Evolutionary conservation across 2,113 vertebrate species (phyloP), one percentile per base, ranked within the genome.

Genomic region (Pseudorasbora parva): DNA sequence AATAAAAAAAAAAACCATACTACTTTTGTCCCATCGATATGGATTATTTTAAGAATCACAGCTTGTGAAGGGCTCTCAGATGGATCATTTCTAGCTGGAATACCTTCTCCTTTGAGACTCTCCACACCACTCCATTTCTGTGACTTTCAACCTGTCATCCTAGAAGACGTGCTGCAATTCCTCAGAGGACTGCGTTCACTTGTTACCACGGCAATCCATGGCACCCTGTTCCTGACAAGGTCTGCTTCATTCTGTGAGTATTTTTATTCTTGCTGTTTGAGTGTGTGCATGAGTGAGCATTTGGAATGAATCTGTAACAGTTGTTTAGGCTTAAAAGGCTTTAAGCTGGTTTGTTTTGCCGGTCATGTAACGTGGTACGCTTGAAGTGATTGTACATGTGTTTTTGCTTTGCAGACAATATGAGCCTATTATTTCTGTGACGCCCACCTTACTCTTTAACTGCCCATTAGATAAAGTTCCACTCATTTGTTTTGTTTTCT

Each of bases 181-280:
- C 23, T 47, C 17, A 23, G 84, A 71, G 59, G 76, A 83, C 25
- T 30, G 19, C 68, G 14, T 56, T 83, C 41, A 47, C 84, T 30
- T 77, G 81, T 54, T 49, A 79, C 51, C 73, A 64, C 81, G 12
- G 81, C 51, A 37, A 71, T 77, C 72, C 77, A 87, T 87, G 86
- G 86, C 84, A n/a, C 14, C 83, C 45, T 59, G 74, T 37, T 85
- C 86, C 72, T 87, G 84, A 87, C 84, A 23, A 83, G 81, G 76
- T 81, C 82, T 45, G 84, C 86, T 85, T 87, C 69, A 77, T 64
- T 83, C 84, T 80, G 86, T 87, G 23, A 87, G 86, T 85, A 76
- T 68, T 71, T 57, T 47, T 41, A 41, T 78, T 78, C 37, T 14
- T 47, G 9, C 41, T 23, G 27, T 85, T n/a, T 30, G 27, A 59